Evolutionary conservation across 2,888 invertebrate species (phyloP), one percentile per base, ranked within the genome.

Genomic region (Pharmacophagus antenor): DNA sequence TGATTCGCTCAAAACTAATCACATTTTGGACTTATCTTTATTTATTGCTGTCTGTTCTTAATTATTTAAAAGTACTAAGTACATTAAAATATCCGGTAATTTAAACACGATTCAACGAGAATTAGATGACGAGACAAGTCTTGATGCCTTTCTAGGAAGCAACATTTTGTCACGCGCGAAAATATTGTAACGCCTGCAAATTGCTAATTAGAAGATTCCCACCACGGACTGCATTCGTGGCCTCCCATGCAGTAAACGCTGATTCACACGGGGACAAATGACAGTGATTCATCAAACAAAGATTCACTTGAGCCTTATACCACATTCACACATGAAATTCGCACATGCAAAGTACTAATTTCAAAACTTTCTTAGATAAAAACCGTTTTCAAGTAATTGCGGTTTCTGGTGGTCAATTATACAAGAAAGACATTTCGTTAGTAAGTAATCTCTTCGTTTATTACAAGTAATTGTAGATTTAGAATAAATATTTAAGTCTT

Each of bases 211-310:
- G 52, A 53, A 56, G 51, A 53, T 61, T 61, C 61, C 52, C 48
- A 52, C 51, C 47, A 53, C 58, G 27, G 58, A 58, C 22, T n/a
- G 22, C 27, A 49, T 21, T 27, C 46, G 56, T 41, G 42, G 52
- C 48, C 60, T 51, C 56, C 61, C 61, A 51, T 61, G 56, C 47
- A 25, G 52, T 25, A 18, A 7, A 23, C n/a, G 62, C 61, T 61
- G 49, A 62, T 61, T 63, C 62, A 56, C 58, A 63, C 57, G 62
- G 57, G 53, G 64, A 65, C 62, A 61, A 25, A 21, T 59, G 58
- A 21, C 42, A 50, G 53, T 72, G 71, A 71, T 61, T 71, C 72
- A 72, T 59, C 61, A 56, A 50, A 46, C 53, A 67, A 62, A 68
- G 64, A 68, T 69, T 62, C 67, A 68, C 68, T 61, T 65, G 69